These are phyloP conservation scores for Cataglyphis hispanica DNA, from an alignment of 1,140 invertebrate genomes.

Conservation along the genomic window DNA sequence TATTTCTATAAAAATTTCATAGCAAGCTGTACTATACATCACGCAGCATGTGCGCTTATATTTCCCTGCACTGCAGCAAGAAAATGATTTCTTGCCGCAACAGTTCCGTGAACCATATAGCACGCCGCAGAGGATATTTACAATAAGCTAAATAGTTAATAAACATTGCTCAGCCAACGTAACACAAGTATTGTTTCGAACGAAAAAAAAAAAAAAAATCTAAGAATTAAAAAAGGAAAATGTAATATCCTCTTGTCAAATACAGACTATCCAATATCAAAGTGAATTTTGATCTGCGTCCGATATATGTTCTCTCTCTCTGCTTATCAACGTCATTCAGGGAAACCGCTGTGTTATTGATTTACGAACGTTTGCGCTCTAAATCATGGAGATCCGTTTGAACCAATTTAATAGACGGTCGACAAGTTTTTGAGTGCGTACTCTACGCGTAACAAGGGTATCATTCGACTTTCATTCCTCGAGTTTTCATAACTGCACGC, in stretches of 20 bases:
- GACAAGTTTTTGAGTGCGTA: conserved; percentile 51
- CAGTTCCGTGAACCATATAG: background rate
- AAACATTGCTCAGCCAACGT: background rate
- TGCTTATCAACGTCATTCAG: conserved; percentile 10
- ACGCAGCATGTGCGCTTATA: conserved; percentile 15
- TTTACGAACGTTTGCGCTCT: conserved; percentile 26
- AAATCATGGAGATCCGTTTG: conserved; percentile 32
- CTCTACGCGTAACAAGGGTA: conserved; percentile 43
- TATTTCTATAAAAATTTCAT: conserved; percentile 64
- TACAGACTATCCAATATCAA: conserved; percentile 1
- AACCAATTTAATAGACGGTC: conserved; percentile 38
- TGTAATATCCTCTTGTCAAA: background rate
- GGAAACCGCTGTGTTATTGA: background rate
- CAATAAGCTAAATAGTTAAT: background rate
- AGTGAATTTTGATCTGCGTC: conserved; percentile 5
- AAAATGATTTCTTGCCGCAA: conserved; percentile 39
- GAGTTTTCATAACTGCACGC: conserved; percentile 62
- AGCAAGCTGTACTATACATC: conserved; percentile 54
- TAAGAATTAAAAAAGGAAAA: background rate
- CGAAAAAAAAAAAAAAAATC: too few relatives aligned
- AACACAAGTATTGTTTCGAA: background rate
- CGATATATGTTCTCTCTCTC: background rate
- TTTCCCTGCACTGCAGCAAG: conserved; percentile 36
- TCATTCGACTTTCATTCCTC: conserved; percentile 39
- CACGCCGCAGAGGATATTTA: conserved; percentile 15